A percentile compares a stretch with the other conserved stretches of the same genome.
Evolutionary conservation across 2,888 invertebrate genomes (phyloP).

Genomic region (Tachina grossa): DNA sequence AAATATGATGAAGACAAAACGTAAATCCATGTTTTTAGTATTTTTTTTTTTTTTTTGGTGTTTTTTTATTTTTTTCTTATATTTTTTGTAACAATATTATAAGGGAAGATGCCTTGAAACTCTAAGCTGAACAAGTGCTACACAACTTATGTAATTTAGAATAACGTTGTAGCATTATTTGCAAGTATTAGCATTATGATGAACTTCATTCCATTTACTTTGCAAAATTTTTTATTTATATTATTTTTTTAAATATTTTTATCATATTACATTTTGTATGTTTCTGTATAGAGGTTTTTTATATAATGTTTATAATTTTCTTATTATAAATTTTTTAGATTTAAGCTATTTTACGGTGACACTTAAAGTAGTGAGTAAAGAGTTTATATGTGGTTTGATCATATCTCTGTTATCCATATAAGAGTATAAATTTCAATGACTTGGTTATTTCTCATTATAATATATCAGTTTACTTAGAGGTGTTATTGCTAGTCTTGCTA

Average conservation of each 20-base stretch:
- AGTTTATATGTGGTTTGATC: slow-evolving; percentile 1
- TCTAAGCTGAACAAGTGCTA: not conserved
- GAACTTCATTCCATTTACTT: slow-evolving; percentile 18
- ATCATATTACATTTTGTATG: slow-evolving; percentile 12
- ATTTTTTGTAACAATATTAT: slow-evolving; percentile 15
- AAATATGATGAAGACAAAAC: slow-evolving; percentile 80
- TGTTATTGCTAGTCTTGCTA: not conserved
- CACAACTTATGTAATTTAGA: not conserved
- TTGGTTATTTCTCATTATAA: not conserved
- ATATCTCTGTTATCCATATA: slow-evolving; percentile 1
- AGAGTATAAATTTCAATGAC: not conserved
- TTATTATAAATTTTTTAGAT: slow-evolving; percentile 34
- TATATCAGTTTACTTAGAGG: not conserved
- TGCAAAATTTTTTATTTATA: not conserved
- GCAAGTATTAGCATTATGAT: not conserved
- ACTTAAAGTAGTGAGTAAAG: slow-evolving; percentile 25
- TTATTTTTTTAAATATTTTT: not conserved
- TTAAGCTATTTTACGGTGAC: slow-evolving; percentile 19
- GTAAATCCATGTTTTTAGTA: slow-evolving; percentile 78
- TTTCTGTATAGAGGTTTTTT: slow-evolving; percentile 6
- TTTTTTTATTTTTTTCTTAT: slow-evolving; percentile 5
- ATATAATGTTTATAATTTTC: slow-evolving; percentile 26
- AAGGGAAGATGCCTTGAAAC: not conserved
- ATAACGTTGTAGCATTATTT: not conserved
- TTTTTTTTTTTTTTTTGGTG: not conserved